phyloP scores from a whole-genome alignment of 2,113 vertebrate genomes.

The Channa argus region DNA sequence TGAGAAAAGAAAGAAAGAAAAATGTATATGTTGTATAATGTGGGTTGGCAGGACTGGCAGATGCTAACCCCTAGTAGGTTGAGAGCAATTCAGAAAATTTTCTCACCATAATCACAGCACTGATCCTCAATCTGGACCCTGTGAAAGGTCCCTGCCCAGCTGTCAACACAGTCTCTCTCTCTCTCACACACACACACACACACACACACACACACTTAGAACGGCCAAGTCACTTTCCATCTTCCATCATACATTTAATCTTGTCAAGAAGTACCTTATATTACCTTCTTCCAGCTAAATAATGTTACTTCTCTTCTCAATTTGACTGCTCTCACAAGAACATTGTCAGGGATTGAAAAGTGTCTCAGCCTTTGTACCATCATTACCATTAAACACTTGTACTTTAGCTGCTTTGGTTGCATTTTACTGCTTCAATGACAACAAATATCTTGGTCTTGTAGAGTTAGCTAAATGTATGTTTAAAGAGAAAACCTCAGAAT shows the following conservation, averaged over 20 bases:
- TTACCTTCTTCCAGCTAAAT: constrained; percentile 28
- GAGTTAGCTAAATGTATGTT: not conserved
- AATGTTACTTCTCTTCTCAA: constrained; percentile 13
- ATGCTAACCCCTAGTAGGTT: not conserved
- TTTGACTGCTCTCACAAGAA: constrained; percentile 13
- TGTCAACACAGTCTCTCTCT: not conserved
- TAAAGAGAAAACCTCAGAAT: not conserved
- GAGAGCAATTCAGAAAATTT: constrained; percentile 11
- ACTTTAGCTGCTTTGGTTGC: constrained; percentile 3
- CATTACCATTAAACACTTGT: not conserved
- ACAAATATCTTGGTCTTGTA: not conserved
- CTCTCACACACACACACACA: not conserved
- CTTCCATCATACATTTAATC: constrained; percentile 16
- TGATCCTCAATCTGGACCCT: constrained; percentile 19
- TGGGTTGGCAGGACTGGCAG: not conserved
- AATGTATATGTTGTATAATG: too few species aligned
- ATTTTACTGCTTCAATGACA: not conserved
- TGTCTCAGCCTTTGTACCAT: constrained; percentile 9
- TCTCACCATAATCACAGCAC: not conserved
- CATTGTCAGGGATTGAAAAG: constrained; percentile 17
- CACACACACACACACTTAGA: too few species aligned
- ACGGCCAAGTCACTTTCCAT: constrained; percentile 19
- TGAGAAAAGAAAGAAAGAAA: too few species aligned
- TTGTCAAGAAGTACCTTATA: constrained; percentile 14
- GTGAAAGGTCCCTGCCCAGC: not conserved